Conservation (phyloP, 2,113 vertebrate species). For the Pollachius pollachius region DNA sequence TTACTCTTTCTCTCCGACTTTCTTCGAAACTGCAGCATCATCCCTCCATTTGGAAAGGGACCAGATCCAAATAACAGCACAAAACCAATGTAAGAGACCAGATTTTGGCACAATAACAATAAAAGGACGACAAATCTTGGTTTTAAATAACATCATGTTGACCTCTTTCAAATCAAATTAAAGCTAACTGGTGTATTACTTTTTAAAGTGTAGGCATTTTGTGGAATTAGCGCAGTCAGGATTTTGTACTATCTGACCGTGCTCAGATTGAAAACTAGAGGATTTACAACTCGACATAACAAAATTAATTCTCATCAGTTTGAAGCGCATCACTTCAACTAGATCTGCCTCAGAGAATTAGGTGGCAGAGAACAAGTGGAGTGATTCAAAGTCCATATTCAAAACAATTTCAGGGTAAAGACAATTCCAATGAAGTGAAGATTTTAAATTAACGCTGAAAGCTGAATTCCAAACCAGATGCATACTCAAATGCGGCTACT, state of each 20-base stretch:
- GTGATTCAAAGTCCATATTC: neutral
- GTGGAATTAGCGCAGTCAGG: too few species aligned
- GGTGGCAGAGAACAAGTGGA: too few species aligned
- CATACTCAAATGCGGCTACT: slow-evolving; percentile 18
- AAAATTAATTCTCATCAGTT: too few species aligned
- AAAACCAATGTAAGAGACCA: slow-evolving; percentile 73
- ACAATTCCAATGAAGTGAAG: neutral
- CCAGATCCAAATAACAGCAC: slow-evolving; percentile 73
- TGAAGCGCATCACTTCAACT: too few species aligned
- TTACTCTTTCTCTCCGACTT: slow-evolving; percentile 66
- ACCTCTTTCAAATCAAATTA: slow-evolving; percentile 15
- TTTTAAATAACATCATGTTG: slow-evolving; percentile 14
- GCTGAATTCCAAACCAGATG: slow-evolving; percentile 30
- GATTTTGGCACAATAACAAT: slow-evolving; percentile 48
- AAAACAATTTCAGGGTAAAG: neutral
- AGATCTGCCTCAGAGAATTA: too few species aligned
- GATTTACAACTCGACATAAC: too few species aligned
- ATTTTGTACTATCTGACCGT: too few species aligned
- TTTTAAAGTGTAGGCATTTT: too few species aligned
- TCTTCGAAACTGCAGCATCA: slow-evolving; percentile 73
- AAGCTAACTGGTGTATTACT: too few species aligned
- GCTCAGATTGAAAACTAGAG: too few species aligned
- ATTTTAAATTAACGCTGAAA: slow-evolving; percentile 6
- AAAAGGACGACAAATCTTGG: slow-evolving; percentile 39
- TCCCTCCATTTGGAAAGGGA: slow-evolving; percentile 70